Conservation (phyloP, 2,888 invertebrate species). For the Drosophila histrio region DNA sequence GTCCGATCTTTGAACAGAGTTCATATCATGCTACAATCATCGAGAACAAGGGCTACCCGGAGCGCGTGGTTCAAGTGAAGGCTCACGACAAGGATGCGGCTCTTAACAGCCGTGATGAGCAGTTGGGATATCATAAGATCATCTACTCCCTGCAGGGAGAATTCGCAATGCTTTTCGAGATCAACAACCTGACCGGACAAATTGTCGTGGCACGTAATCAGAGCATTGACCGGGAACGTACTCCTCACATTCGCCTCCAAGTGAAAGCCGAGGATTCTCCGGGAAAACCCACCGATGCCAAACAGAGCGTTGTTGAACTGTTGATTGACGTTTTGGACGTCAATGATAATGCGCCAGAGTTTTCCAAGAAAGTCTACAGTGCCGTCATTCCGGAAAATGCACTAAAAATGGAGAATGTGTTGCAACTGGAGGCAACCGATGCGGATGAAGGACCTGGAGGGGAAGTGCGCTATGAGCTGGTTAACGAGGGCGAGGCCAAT, state of each 20-base stretch:
- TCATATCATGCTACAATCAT: constrained; percentile 89
- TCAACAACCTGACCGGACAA: constrained; percentile 89
- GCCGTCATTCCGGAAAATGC: constrained; percentile 92
- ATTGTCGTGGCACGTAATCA: constrained; percentile 88
- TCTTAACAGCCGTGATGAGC: constrained; percentile 85
- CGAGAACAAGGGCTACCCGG: constrained; percentile 89
- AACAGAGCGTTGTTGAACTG: constrained; percentile 87
- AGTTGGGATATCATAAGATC: constrained; percentile 88
- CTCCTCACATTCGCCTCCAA: constrained; percentile 88
- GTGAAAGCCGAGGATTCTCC: constrained; percentile 91
- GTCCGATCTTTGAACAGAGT: constrained; percentile 88
- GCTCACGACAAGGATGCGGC: constrained; percentile 90
- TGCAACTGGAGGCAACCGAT: constrained; percentile 89
- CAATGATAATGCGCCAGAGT: constrained; percentile 91
- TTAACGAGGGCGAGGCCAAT: constrained; percentile 89
- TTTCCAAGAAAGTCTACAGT: constrained; percentile 87
- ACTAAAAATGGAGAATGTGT: constrained; percentile 86
- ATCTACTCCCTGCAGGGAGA: constrained; percentile 90
- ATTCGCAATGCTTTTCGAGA: constrained; percentile 89
- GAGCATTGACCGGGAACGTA: constrained; percentile 89
- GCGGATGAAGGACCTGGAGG: constrained; percentile 91
- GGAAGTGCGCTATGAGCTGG: constrained; percentile 89
- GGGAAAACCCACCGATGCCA: constrained; percentile 88
- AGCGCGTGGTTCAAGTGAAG: constrained; percentile 88
- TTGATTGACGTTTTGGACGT: constrained; percentile 90